Base-by-base conservation (phyloP, 2,888 invertebrate genomes). In the Adelphocoris suturalis region DNA sequence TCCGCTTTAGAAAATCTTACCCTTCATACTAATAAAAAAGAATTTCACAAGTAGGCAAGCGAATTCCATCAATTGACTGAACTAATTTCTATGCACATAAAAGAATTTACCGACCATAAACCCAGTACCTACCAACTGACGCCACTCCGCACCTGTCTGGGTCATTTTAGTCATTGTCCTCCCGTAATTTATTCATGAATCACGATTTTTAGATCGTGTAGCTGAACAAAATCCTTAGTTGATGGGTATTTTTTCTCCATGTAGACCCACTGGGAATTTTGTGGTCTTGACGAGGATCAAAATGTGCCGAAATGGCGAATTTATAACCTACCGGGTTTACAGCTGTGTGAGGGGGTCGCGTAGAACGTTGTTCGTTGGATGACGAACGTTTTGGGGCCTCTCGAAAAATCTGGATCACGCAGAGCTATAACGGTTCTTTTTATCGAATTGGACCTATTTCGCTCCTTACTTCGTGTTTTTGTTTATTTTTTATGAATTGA, bases 61-160 rank as follows among this genome's bases (percentile, higher is more conserved):
- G 7, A 4, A 4, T 7, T 37, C 52, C 11, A 52, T 11, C 5
- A 52, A 52, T 52, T 52, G 14, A 16, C 16, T 13, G 48, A 11
- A 48, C 48, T 11, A 13, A 52, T 3, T 52, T 52, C 52, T 14
- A 11, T 5, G 11, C 11, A 5, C 5, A 3, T 11, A 37, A 37
- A 37, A 11, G 11, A 52, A 52, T 52, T 52, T 37, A 37, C 37
- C 37, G 7, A 37, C 52, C 52, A 52, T 52, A 11, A 52, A 52
- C 48, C 48, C 48, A 61, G 4, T 19, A 61, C 61, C 61, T n/a
- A 57, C 0, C 12, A 68, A 68, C 68, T 5, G 68, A 68, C 46
- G 82, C 82, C 82, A 55, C 82, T n/a, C 55, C 82, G 80, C 19
- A 48, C 82, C 48, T 48, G 80, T 80, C 82, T 48, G 14, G 19